A percentile compares a stretch with the other conserved stretches of the same genome.
Conservation (phyloP, 2,888 invertebrate genomes). For the Mimachlamys varia region DNA sequence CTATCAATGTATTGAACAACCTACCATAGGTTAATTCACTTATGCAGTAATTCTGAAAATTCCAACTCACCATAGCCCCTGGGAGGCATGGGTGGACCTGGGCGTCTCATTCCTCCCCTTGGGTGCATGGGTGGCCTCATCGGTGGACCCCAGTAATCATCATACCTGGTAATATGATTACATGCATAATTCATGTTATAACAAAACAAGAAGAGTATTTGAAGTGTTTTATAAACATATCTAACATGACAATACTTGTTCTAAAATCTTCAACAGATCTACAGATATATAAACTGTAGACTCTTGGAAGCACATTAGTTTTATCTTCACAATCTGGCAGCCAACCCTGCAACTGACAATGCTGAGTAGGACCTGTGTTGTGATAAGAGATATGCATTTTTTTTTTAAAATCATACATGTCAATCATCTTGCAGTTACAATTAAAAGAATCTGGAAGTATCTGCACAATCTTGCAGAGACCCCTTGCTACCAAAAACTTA, state of each 20-base stretch:
- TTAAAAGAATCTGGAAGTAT: too few species aligned
- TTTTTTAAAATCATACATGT: too few species aligned
- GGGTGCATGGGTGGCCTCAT: conserved; percentile 66
- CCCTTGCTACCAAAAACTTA: too few species aligned
- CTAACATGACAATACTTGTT: neutral
- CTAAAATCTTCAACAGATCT: neutral
- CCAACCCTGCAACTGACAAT: conserved; percentile 34
- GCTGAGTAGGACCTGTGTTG: neutral
- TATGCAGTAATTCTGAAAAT: neutral
- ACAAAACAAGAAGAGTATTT: too few species aligned
- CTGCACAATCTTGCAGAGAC: too few species aligned
- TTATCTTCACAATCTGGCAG: conserved; percentile 52
- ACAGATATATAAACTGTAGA: neutral
- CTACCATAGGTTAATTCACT: too few species aligned
- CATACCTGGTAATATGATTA: conserved; percentile 54
- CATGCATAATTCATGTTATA: too few species aligned
- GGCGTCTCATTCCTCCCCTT: conserved; percentile 14
- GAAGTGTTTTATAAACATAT: too few species aligned
- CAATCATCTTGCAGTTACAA: too few species aligned
- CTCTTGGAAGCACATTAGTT: neutral
- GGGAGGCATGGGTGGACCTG: conserved; percentile 22
- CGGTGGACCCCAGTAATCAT: conserved; percentile 65
- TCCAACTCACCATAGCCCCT: conserved; percentile 1
- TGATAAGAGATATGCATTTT: too few species aligned
- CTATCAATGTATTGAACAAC: too few species aligned